Percentiles rank a stretch among this genome's conserved stretches.
Evolutionary conservation across 2,113 vertebrate species (phyloP).

Genomic region (Erythrolamprus reginae): DNA sequence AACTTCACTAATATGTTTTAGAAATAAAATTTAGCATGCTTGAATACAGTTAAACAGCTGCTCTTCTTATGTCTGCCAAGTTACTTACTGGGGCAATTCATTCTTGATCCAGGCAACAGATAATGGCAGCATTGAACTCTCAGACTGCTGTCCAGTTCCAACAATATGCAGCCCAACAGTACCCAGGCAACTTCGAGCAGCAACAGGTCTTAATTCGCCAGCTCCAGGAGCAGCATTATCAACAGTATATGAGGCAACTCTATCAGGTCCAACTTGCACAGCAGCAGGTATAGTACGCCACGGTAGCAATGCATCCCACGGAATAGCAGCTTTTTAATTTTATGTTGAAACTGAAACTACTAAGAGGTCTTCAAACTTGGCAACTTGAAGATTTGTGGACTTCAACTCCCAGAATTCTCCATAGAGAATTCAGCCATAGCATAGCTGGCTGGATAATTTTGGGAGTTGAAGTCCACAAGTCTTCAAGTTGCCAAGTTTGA

Average conservation of each 20-base stretch:
- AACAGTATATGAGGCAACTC: conserved; percentile 98
- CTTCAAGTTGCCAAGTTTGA: too few relatives aligned
- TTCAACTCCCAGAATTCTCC: too few relatives aligned
- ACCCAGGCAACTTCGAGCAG: conserved; percentile 92
- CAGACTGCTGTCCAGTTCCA: conserved; percentile 98
- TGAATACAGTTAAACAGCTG: conserved; percentile 16
- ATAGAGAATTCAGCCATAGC: too few relatives aligned
- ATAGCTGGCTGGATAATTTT: too few relatives aligned
- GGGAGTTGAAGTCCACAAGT: too few relatives aligned
- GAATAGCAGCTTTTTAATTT: not conserved
- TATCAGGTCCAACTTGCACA: conserved; percentile 98
- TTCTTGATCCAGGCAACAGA: conserved; percentile 84
- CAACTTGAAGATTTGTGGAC: too few relatives aligned
- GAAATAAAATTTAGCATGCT: not conserved
- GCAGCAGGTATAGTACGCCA: conserved; percentile 80
- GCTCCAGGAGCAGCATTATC: conserved; percentile 98
- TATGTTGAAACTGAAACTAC: not conserved
- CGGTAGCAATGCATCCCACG: not conserved
- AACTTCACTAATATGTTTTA: not conserved
- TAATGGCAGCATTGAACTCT: conserved; percentile 96
- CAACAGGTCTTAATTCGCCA: conserved; percentile 95
- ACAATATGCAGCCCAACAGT: conserved; percentile 97
- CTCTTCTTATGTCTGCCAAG: not conserved
- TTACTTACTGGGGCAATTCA: conserved; percentile 3
- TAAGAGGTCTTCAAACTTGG: too few relatives aligned